Base-by-base conservation (phyloP, 1,140 invertebrate genomes). In the Nephila pilipes region DNA sequence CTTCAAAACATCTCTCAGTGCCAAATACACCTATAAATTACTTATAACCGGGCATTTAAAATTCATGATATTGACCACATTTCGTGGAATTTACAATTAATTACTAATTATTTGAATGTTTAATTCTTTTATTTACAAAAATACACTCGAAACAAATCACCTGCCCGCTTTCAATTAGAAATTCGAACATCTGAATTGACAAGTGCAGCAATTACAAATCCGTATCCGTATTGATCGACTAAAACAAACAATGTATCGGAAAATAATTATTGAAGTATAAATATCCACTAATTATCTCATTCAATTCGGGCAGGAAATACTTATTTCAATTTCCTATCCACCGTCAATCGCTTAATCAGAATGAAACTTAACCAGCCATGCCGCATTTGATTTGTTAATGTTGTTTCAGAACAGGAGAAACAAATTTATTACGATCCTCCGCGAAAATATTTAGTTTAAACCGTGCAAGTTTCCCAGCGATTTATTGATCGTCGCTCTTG, bases 351-450 rank as follows among this genome's bases (percentile, higher is more conserved):
- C 69, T 60, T 75, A 46, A 65, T 85, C 83, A 29, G 38, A 83
- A 87, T 80, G 83, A 87, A 75, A 92, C 60, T 85, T 85, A 92
- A 92, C 90, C 90, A 92, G 32, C 38, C 91, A 87, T 80, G 81
- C 81, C 91, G 81, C 83, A 93, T 87, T 93, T 87, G 85, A 85
- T 92, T 92, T 81, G 90, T 85, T 92, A 92, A 93, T 80, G 83
- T 87, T 93, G 85, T 93, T 93, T 57, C 85, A 75, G 38, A 38
- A 63, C 65, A 10, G 54, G 46, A 75, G 69, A 58, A 80, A 90
- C 88, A 87, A 92, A 87, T 93, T 91, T 75, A 85, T 92, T 81
- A 57, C 38, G 58, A 38, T 55, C 22, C 80, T 75, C 29, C 80
- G 81, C n/a, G 80, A 85, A 92, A 92, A 92, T 92, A 92, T 92